These are phyloP conservation scores for Physocephala rufipes DNA, from an alignment of 2,888 invertebrate genomes.

Conservation along the genomic window DNA sequence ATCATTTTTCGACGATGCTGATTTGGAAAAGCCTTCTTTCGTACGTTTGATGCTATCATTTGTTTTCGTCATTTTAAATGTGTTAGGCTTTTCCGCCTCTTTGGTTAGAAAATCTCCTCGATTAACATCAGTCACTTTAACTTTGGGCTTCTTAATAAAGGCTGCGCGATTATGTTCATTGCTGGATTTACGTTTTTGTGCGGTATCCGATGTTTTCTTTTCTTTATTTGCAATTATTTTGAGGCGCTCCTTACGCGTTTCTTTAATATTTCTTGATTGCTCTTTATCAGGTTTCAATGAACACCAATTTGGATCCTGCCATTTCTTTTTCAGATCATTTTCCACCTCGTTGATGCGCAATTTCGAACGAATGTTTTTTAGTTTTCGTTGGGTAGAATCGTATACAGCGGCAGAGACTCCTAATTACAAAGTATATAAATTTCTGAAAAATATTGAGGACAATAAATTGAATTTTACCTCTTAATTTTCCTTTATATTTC, in stretches of 20 bases:
- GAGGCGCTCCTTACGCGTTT: conserved; percentile 55
- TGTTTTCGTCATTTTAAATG: conserved; percentile 29
- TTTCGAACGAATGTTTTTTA: conserved; percentile 35
- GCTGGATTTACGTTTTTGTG: conserved; percentile 41
- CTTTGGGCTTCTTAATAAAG: conserved; percentile 51
- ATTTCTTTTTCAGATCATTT: conserved; percentile 53
- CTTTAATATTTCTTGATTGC: conserved; percentile 45
- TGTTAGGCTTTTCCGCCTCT: conserved; percentile 28
- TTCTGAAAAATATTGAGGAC: not conserved
- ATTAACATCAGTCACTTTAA: conserved; percentile 68
- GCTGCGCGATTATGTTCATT: conserved; percentile 22
- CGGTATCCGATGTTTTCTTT: conserved; percentile 18
- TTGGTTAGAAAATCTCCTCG: conserved; percentile 70
- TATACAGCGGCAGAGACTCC: conserved; percentile 40
- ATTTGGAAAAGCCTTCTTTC: conserved; percentile 17
- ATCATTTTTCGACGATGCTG: conserved; percentile 24
- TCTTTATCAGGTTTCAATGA: conserved; percentile 45
- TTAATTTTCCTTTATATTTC: conserved; percentile 53
- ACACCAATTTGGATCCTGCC: conserved; percentile 53
- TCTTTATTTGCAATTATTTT: conserved; percentile 54
- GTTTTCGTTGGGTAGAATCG: conserved; percentile 18
- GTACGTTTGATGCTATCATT: conserved; percentile 56
- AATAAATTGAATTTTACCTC: conserved; percentile 46
- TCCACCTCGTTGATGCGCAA: conserved; percentile 37
- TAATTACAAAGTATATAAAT: conserved; percentile 14